Percentiles rank a stretch among this genome's conserved stretches.
These are phyloP conservation scores for Rhagoletis pomonella DNA, from an alignment of 1,140 invertebrate species.

Conservation along the genomic window DNA sequence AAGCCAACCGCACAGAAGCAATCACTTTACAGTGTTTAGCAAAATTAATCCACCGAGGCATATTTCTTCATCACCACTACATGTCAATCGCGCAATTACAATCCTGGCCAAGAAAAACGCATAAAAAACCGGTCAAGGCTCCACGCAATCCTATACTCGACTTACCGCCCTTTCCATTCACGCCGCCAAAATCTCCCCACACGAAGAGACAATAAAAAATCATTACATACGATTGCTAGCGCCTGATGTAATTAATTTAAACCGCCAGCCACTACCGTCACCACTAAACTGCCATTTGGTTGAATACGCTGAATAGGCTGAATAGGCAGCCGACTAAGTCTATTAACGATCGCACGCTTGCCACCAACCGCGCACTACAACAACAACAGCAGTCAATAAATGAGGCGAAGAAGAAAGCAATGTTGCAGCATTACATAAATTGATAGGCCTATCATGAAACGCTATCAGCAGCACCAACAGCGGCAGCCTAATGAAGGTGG, in stretches of 20 bases:
- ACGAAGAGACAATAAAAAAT: conserved; percentile 36
- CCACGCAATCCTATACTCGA: not conserved
- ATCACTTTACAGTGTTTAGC: too few relatives aligned
- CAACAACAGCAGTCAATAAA: not conserved
- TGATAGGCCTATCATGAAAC: conserved; percentile 48
- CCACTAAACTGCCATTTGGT: not conserved
- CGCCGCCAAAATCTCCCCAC: not conserved
- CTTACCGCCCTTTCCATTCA: not conserved
- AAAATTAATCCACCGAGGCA: too few relatives aligned
- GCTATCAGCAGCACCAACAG: conserved; percentile 51
- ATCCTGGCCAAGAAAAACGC: not conserved
- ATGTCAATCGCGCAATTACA: not conserved
- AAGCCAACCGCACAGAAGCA: too few relatives aligned
- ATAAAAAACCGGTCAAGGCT: conserved; percentile 1
- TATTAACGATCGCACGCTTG: conserved; percentile 31
- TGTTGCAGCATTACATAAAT: conserved; percentile 49
- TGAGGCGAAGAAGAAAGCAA: not conserved
- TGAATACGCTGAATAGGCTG: not conserved
- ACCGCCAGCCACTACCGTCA: conserved; percentile 38
- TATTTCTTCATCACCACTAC: too few relatives aligned
- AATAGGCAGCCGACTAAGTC: not conserved
- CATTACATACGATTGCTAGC: conserved; percentile 52
- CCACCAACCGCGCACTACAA: conserved; percentile 41
- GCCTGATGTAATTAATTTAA: conserved; percentile 51
- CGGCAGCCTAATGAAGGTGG: conserved; percentile 46